Base-by-base conservation (phyloP, 1,140 invertebrate species). In the Archivesica marissinica region DNA sequence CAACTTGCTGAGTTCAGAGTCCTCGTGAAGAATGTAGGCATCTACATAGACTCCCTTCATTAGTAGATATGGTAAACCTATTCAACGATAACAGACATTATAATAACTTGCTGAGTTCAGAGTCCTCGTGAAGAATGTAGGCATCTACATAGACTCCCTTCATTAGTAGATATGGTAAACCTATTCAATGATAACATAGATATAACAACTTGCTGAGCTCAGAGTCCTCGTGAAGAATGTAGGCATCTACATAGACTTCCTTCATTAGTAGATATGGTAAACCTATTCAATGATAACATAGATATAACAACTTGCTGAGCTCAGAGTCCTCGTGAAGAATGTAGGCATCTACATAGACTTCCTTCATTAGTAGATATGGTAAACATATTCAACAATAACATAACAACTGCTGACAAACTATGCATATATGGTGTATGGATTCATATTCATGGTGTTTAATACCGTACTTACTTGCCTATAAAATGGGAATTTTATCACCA, bases 271-370 rank as follows among this genome's bases (percentile, higher is more conserved):
- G 77, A 35, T 77, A 85, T 13, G 41, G 41, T 33, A 85, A 61
- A 77, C 82, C 82, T 85, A 41, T n/a, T n/a, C 17, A 38, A 61
- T 25, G 54, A 47, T 11, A 4, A 70, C 20, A 38, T 70, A 11
- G 15, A 38, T 35, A n/a, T n/a, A n/a, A n/a, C 11, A 61, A 2
- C 30, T 56, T 56, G 44, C 74, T 54, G 33, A 47, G 47, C n/a
- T 54, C 72, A 0, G 82, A 85, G 38, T 77, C 74, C 30, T 85
- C 82, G 52, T 85, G 82, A 11, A 78, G 74, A 13, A 85, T 47
- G 39, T 68, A 85, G 1, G 54, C 39, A 23, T 77, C 74, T 25
- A 41, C 23, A 33, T 85, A 85, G 4, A 78, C 74, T 25, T 52
- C 44, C 30, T 85, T 64, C 59, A 85, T 38, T 25, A 77, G 15